Evolutionary conservation across 2,888 invertebrate genomes (phyloP), one percentile per base, ranked within the genome.

Genomic region (Hirtodrosophila confusa): DNA sequence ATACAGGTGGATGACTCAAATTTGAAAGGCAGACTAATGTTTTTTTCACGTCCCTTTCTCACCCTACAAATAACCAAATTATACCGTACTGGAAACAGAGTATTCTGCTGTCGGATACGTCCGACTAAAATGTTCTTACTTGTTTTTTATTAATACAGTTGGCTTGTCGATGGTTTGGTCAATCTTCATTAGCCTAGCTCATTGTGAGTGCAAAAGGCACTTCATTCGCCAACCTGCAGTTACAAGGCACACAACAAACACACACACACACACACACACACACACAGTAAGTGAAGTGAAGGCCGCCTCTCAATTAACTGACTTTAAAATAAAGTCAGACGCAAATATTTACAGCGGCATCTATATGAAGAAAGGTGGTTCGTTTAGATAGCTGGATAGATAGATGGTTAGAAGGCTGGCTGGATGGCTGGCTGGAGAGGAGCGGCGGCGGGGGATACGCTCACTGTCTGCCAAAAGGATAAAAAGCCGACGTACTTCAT

Each of bases 401-500:
- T 44, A 31, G 7, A 33, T 12, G 37, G 11, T 24, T 0, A 4
- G 24, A 3, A 3, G 11, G 11, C 27, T 27, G 7, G 17, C 11
- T 9, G 23, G 45, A 0, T 8, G 12, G 12, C 17, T 17, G 27
- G 45, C 8, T 8, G 29, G 9, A 2, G 17, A 17, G 17, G 2
- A 17, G 17, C 17, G 17, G 17, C 17, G 17, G 17, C 17, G 17
- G 17, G 17, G 17, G 17, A 17, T 17, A 17, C 17, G 61, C 55
- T 40, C 36, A 12, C 45, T 65, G 48, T 39, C 62, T 55, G 47
- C 37, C 53, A 54, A 66, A 78, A 72, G 82, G 83, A 79, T 79
- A 79, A 78, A 85, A 79, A 79, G 74, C 70, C 66, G 69, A 70
- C 75, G 79, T 71, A 86, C 79, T 86, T 86, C 80, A 83, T 83